Base-by-base conservation (phyloP, 2,888 invertebrate genomes). In the Heteromurus nitidus region DNA sequence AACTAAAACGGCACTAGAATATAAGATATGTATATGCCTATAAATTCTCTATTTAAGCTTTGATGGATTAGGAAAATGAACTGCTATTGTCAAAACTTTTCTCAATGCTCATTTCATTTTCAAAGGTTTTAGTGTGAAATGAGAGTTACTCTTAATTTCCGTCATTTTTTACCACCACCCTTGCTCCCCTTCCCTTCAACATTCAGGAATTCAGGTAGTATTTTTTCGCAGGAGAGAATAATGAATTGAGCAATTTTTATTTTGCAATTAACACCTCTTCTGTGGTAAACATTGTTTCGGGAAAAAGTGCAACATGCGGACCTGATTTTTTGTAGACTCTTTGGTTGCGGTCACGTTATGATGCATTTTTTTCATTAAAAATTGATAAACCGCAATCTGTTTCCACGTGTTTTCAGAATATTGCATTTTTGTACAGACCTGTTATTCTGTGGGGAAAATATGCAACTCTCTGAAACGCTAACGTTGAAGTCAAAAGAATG, bases 201-300 rank as follows among this genome's bases (percentile, higher is more conserved):
- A 50, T 22, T 58, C 50, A 11, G 50, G 3, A 5, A 50, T 16
- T 18, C n/a, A 11, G 50, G 50, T 16, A 5, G 20, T 50, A 44
- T n/a, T 2, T n/a, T 2, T 1, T 22, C 22, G 50, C 20, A 18
- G 16, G 50, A 9, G 9, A 18, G n/a, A 55, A 31, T 62, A 68
- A 68, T 68, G 50, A 68, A 68, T 47, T 50, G 68, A 68, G 68
- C 50, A 68, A 67, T 50, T 50, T 50, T 65, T 7, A 5, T 68
- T 68, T 68, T 30, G 68, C 68, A 68, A 68, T 68, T 68, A 68
- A 30, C 68, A 50, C 68, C 18, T 50, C 18, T 68, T 50, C 22
- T 22, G 7, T 24, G 55, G 55, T 55, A 55, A 55, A 47, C 47
- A 47, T 3, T 13, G 50, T 50, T 11, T 50, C 11, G 50, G 50